Percentiles rank a stretch among this genome's conserved stretches.
Evolutionary conservation across 1,140 invertebrate genomes (phyloP).

Genomic region (Chlorops oryzae): DNA sequence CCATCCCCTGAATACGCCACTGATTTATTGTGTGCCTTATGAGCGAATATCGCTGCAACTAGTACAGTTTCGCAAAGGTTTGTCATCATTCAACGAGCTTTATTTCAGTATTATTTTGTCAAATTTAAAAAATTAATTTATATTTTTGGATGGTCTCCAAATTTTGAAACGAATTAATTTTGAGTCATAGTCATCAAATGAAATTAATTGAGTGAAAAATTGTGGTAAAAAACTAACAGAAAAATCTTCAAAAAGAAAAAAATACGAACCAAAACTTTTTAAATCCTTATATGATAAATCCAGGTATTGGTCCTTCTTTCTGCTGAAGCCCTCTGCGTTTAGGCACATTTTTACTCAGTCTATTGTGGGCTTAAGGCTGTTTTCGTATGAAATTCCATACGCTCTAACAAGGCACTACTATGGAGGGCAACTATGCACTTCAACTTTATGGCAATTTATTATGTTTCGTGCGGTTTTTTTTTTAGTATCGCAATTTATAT

Average conservation of each 20-base stretch:
- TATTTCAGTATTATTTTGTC: background rate
- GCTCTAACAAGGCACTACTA: background rate
- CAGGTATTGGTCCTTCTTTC: no score
- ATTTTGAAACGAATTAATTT: background rate
- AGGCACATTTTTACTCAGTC: no score
- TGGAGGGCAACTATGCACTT: background rate
- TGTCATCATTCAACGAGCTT: background rate
- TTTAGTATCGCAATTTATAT: no score
- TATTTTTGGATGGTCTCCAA: background rate
- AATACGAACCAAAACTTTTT: slow-evolving; percentile 16
- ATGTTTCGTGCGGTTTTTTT: background rate
- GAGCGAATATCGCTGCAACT: no score
- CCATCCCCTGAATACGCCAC: no score
- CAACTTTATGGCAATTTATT: background rate
- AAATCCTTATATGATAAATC: slow-evolving; percentile 13
- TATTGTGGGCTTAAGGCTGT: background rate
- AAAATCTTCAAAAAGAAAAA: no score
- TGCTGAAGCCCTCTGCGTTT: no score
- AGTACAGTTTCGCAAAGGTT: no score
- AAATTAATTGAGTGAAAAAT: no score
- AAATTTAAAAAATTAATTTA: slow-evolving; percentile 1
- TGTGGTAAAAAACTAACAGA: no score
- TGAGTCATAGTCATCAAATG: background rate
- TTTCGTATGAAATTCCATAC: background rate
- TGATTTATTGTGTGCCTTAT: no score